phyloP scores from a whole-genome alignment of 2,888 invertebrate species.

The Acrobasis consociella region DNA sequence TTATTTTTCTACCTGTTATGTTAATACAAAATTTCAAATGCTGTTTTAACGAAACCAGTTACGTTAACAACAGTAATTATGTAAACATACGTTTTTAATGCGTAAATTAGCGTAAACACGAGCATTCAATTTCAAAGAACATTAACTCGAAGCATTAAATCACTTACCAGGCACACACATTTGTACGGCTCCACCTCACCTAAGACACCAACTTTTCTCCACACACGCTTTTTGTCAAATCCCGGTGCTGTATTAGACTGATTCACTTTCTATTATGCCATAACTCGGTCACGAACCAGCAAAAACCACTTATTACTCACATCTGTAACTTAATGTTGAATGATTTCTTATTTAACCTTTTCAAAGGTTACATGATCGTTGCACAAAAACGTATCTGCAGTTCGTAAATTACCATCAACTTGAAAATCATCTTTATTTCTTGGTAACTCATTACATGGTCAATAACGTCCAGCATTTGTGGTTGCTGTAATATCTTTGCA shows the following conservation, averaged over 20 bases:
- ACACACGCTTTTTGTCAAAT: slow-evolving; percentile 29
- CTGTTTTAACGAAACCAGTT: no score
- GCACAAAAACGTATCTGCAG: slow-evolving; percentile 38
- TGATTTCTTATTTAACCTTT: slow-evolving; percentile 55
- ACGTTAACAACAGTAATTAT: no score
- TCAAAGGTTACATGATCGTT: slow-evolving; percentile 50
- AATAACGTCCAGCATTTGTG: background rate
- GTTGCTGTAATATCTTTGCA: slow-evolving; percentile 23
- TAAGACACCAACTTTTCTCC: slow-evolving; percentile 19
- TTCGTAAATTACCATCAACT: slow-evolving; percentile 20
- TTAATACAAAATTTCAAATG: no score
- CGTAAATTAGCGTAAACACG: background rate
- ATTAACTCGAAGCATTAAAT: background rate
- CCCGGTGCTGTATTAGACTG: slow-evolving; percentile 38
- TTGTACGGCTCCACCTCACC: slow-evolving; percentile 34
- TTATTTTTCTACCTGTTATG: no score
- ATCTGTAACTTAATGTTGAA: slow-evolving; percentile 31
- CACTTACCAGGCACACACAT: slow-evolving; percentile 46
- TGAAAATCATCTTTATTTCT: slow-evolving; percentile 21
- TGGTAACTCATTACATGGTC: slow-evolving; percentile 5
- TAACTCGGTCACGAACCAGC: slow-evolving; percentile 42
- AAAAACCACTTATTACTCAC: slow-evolving; percentile 39
- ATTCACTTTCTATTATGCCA: slow-evolving; percentile 45
- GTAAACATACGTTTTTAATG: no score
- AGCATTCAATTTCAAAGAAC: background rate